A percentile compares a stretch with the other conserved stretches of the same genome.
phyloP scores from a whole-genome alignment of 1,140 invertebrate genomes.

The Zaprionus camerounensis region DNA sequence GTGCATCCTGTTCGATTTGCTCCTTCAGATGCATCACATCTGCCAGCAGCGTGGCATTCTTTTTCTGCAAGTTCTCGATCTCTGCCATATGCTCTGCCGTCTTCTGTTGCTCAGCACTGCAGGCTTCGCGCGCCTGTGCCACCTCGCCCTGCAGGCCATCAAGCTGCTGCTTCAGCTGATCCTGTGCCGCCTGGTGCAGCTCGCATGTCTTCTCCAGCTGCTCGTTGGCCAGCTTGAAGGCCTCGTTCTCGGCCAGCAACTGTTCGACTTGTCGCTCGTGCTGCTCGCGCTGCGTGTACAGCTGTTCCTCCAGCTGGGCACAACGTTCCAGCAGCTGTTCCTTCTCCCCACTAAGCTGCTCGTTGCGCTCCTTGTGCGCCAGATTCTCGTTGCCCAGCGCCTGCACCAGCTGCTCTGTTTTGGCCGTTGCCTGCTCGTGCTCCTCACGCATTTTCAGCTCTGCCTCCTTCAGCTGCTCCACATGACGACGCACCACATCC shows the following conservation, averaged over 20 bases:
- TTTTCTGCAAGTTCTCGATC: constrained; percentile 67
- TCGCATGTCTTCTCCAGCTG: constrained; percentile 53
- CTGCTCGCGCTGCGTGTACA: constrained; percentile 59
- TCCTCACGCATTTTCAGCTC: constrained; percentile 74
- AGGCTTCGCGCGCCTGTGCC: constrained; percentile 43
- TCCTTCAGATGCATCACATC: constrained; percentile 64
- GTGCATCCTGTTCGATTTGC: constrained; percentile 79
- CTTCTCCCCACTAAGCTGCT: constrained; percentile 60
- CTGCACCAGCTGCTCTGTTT: constrained; percentile 69
- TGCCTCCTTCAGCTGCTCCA: constrained; percentile 76
- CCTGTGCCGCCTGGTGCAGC: constrained; percentile 39
- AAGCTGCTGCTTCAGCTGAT: constrained; percentile 57
- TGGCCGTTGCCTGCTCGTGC: constrained; percentile 51
- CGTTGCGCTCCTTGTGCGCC: constrained; percentile 64
- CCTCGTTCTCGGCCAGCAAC: constrained; percentile 61
- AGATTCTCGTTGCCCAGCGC: constrained; percentile 66
- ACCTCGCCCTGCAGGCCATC: constrained; percentile 59
- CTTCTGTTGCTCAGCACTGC: constrained; percentile 53
- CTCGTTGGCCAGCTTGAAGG: constrained; percentile 70
- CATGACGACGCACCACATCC: constrained; percentile 75
- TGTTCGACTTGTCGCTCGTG: constrained; percentile 71
- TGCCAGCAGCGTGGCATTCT: constrained; percentile 56
- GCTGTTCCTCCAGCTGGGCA: constrained; percentile 59
- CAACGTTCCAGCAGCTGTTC: constrained; percentile 48
- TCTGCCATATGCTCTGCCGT: constrained; percentile 56